Base-by-base conservation (phyloP, 2,113 vertebrate genomes). In the Macquaria australasica region DNA sequence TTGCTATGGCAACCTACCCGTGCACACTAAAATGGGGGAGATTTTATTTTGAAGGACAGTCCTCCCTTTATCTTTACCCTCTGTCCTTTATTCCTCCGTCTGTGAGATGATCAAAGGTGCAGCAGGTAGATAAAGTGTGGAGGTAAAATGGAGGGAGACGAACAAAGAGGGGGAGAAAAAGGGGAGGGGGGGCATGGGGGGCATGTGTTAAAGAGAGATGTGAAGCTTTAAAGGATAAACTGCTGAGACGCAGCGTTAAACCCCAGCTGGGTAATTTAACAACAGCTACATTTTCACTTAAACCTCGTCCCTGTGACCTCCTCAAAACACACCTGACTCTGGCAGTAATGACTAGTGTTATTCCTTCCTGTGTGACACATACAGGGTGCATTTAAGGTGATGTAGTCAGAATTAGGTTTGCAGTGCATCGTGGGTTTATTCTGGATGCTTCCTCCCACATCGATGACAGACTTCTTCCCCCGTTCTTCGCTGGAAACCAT, bases 1-100 rank as follows among this genome's bases (percentile, higher is more conserved):
- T 96, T 96, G 92, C 95, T 89, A 95, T 95, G 94, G 93, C 87
- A 94, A 96, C 95, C 45, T 16, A 55, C 79, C 59, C 64, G 43
- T 34, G 43, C 81, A 86, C 75, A 76, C 28, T 68, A 3, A 87
- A 84, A 86, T 34, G 51, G 37, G 58, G 64, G 21, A 37, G 41
- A 71, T 75, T 78, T 88, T 67, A 77, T 88, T 91, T 87, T 90
- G 87, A 90, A 89, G 87, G 82, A 81, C 85, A 45, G 58, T 81
- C 81, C 14, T 83, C 50, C 55, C 64, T 85, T 84, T 83, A 82
- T 91, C 83, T 76, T 83, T 62, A 50, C 53, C 78, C 63, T 81
- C 60, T 16, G 28, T 87, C 78, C 48, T 90, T 86, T 82, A 77
- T 87, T 79, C 45, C 21, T 79, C 50, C 5, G 25, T 82, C 64